Evolutionary conservation across 1,140 invertebrate species (phyloP), one percentile per base, ranked within the genome.

Genomic region (Andricus grossulariae): DNA sequence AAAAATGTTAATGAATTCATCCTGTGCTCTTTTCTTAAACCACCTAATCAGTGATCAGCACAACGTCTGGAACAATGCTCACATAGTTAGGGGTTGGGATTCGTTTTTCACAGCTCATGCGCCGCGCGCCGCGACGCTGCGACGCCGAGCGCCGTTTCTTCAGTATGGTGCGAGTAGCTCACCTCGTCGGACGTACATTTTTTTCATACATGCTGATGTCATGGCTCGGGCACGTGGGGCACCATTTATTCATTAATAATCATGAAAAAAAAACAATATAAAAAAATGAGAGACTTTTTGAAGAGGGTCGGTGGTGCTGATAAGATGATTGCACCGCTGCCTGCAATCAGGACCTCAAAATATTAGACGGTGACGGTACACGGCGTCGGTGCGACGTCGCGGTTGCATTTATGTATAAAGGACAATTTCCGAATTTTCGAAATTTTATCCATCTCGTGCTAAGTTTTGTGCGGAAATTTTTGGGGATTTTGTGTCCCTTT

Each of bases 161-260:
- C 70, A 19, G 60, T 32, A 85, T 80, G 82, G 71, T 73, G 77
- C 72, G 66, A 79, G 82, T 82, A 79, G 80, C 73, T 80, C 74
- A 21, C 79, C 80, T 78, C 79, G 79, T 78, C 80, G 80, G 82
- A 76, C 54, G 77, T 75, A 66, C 2, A 39, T 66, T 70, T 71
- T 21, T 19, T 19, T 51, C 21, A 54, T n/a, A 55, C 50, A 19
- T 18, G 25, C 25, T 15, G 60, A 45, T 11, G 60, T 32, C 32
- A 66, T 8, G 4, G n/a, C 15, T 16, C 60, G 60, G 60, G 60
- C 60, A 66, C 60, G 60, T 66, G 60, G 60, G 39, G 16, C n/a
- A 39, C 2, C 13, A 15, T 45, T 39, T 39, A 7, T 15, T 8
- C 15, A 0, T 32, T 7, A 16, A 39, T 39, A 55, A 55, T 55